These are phyloP conservation scores for Amblyteles armatorius DNA, from an alignment of 2,888 invertebrate species.

Conservation along the genomic window DNA sequence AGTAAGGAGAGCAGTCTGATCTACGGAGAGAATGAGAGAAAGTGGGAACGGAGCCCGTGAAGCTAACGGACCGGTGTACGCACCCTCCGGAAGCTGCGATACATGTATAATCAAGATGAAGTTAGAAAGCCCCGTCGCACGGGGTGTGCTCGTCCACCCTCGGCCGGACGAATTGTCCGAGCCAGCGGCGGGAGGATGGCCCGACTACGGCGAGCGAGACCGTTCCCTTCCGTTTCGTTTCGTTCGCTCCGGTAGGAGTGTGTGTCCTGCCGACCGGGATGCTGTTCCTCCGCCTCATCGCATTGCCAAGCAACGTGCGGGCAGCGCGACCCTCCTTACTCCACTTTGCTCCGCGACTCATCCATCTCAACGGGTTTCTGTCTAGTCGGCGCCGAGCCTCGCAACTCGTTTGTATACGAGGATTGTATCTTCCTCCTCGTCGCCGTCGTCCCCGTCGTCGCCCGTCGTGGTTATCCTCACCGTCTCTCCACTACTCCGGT, in stretches of 20 bases:
- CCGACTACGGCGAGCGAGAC: slow-evolving; percentile 49
- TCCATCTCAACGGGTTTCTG: slow-evolving; percentile 69
- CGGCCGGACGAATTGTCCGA: slow-evolving; percentile 66
- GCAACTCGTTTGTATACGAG: slow-evolving; percentile 69
- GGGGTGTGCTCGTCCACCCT: slow-evolving; percentile 41
- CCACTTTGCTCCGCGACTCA: slow-evolving; percentile 59
- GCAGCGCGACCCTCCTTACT: slow-evolving; percentile 54
- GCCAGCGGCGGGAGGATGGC: slow-evolving; percentile 56
- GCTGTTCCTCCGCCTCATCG: slow-evolving; percentile 38
- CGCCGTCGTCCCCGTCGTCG: background rate
- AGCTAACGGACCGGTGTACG: slow-evolving; percentile 41
- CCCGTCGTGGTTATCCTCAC: background rate
- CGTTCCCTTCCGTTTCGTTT: slow-evolving; percentile 62
- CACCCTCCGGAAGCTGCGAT: slow-evolving; percentile 61
- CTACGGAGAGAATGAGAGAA: slow-evolving; percentile 57
- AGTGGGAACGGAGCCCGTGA: slow-evolving; percentile 39
- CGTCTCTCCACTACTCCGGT: slow-evolving; percentile 19
- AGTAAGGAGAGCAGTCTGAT: slow-evolving; percentile 59
- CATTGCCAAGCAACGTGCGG: slow-evolving; percentile 62
- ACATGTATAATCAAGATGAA: slow-evolving; percentile 66
- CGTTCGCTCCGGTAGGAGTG: slow-evolving; percentile 55
- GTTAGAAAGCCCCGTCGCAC: slow-evolving; percentile 61
- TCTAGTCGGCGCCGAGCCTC: slow-evolving; percentile 71
- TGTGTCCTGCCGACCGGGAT: slow-evolving; percentile 16
- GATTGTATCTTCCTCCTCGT: slow-evolving; percentile 55